phyloP scores from a whole-genome alignment of 2,113 vertebrate species.

The Ailurus styani region DNA sequence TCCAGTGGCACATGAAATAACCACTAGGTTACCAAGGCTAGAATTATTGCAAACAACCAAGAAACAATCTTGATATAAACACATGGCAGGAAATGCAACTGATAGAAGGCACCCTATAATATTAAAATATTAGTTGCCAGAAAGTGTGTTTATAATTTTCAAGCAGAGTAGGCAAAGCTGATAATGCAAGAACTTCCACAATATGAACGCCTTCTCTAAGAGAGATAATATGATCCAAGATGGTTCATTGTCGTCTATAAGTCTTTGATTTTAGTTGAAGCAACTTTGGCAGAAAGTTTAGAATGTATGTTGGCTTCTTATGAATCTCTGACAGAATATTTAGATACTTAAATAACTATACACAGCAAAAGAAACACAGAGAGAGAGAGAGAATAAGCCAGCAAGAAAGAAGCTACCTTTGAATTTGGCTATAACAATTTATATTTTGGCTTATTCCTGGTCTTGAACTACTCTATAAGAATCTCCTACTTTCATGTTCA shows the following conservation, averaged over 20 bases:
- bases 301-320: constrained; percentile 40
- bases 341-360: constrained; percentile 5
- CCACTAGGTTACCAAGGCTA: neutral
- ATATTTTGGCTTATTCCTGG: neutral
- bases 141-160: constrained; percentile 23
- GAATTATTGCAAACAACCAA: neutral
- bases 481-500: neutral
- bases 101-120: neutral
- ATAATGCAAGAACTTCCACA: constrained; percentile 28
- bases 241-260: neutral
- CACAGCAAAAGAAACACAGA: neutral
- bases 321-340: constrained; percentile 11
- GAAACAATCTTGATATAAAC: constrained; percentile 25
- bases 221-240: constrained; percentile 10
- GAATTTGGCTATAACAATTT: neutral
- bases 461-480: neutral
- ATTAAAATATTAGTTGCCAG: constrained; percentile 29
- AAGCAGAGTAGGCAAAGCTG: neutral
- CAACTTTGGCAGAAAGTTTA: constrained; percentile 7
- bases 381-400: neutral
- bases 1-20: neutral
- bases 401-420: neutral
- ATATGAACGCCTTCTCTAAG: neutral
- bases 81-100: constrained; percentile 36
- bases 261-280: constrained; percentile 39